Base-by-base conservation (phyloP, 2,888 invertebrate species). In the Saturnia japonica region DNA sequence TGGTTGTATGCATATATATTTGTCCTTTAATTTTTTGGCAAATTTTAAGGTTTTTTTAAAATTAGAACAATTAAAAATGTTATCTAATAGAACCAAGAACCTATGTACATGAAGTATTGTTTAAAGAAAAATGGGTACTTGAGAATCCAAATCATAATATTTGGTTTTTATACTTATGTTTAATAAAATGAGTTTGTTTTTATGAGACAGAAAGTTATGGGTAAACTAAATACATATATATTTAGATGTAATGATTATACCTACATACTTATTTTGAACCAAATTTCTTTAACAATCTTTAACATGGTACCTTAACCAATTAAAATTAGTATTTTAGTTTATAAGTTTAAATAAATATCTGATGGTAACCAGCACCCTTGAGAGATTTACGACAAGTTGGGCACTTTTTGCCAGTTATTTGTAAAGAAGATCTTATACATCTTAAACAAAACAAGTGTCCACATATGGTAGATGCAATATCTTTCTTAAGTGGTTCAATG, bases 381-480 rank as follows among this genome's bases (percentile, higher is more conserved):
- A 88, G 72, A 28, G 54, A 4, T 74, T 85, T 85, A 71, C 89
- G 81, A 71, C 89, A 90, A 11, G 82, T 85, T 28, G 89, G 90
- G 73, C 89, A 89, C 72, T 72, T 83, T 77, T 82, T 89, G 0
- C 84, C 83, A 75, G 75, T 83, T 0, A 71, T 42, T 75, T 64
- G 81, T 28, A 86, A 64, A 28, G 88, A 79, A 64, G 74, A 73
- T 75, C 81, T 71, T 64, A 90, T 83, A 74, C 89, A 89, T 3
- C 47, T 71, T 77, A 86, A 80, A 74, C 89, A 90, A 73, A 89
- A 89, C 8, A 90, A 76, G 79, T 90, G 90, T 1, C 90, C 90
- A 79, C 89, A 90, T 62, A 84, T 76, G 25, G 89, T 89, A 42
- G 88, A 87, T 57, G 82, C 88, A 19, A 88, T 76, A 7, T 75